Evolutionary conservation across 2,113 vertebrate genomes (phyloP).

Genomic region (Corythornis cristatus): DNA sequence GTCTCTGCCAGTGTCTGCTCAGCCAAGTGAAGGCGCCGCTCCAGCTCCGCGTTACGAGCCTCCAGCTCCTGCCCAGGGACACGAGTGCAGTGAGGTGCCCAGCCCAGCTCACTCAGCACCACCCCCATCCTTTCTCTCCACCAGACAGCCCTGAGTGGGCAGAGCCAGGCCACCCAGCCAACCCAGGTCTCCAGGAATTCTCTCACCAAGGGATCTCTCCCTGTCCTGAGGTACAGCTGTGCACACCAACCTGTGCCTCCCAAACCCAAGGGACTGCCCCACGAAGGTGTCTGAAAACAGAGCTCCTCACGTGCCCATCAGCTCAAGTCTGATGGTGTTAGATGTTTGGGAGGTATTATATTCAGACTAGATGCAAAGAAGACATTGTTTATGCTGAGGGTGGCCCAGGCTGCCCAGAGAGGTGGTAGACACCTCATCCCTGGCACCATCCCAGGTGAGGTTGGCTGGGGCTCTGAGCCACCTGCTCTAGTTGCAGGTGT

Average conservation of each 20-base stretch:
- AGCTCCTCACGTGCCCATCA: fast-evolving
- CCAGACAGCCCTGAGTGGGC: background rate
- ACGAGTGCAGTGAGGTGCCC: fast-evolving
- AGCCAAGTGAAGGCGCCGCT: conserved; percentile 80
- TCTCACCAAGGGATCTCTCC: fast-evolving
- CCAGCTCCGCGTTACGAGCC: conserved; percentile 85
- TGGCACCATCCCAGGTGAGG: background rate
- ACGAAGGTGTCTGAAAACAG: background rate
- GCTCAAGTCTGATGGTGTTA: background rate
- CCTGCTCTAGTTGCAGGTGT: background rate
- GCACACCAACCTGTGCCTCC: fast-evolving
- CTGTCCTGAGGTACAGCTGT: fast-evolving
- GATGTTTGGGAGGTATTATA: background rate
- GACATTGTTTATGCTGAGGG: background rate
- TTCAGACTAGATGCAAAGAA: background rate
- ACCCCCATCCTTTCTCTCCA: background rate
- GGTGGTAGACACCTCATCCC: background rate
- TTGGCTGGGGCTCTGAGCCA: background rate
- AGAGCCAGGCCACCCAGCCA: background rate
- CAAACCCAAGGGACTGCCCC: background rate
- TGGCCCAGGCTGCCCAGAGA: background rate
- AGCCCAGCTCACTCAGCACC: background rate
- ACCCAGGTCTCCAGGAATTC: background rate
- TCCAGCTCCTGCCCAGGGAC: conserved; percentile 83
- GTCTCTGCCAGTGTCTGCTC: conserved; percentile 86